Conservation (phyloP, 53 echinoderm and acorn worm species). For the Echinometra lucunter region DNA sequence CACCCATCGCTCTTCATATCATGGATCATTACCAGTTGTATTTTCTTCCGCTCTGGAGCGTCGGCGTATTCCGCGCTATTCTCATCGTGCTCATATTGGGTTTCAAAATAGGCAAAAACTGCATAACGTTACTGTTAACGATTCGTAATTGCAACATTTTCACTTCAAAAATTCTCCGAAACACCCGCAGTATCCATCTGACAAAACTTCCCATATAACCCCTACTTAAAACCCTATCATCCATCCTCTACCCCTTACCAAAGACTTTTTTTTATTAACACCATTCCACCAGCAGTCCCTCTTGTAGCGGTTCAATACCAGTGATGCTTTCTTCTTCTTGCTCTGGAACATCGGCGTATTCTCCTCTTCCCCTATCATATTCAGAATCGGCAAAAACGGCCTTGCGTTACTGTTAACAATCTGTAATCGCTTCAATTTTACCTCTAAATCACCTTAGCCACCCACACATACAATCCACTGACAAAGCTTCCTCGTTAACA, state of each 20-base stretch:
- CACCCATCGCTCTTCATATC: too few species aligned
- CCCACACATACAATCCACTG: too few species aligned
- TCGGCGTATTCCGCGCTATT: too few species aligned
- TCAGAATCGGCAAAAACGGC: too few species aligned
- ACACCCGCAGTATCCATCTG: not conserved
- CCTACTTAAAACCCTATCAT: not conserved
- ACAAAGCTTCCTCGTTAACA: too few species aligned
- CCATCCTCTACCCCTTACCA: not conserved
- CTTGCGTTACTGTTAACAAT: too few species aligned
- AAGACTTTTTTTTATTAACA: not conserved
- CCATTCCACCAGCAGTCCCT: not conserved
- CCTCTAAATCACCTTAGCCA: too few species aligned
- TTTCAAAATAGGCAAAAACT: too few species aligned
- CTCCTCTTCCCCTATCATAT: not conserved
- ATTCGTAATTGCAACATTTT: not conserved
- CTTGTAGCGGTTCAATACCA: not conserved
- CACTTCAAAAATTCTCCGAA: not conserved
- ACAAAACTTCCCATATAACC: not conserved
- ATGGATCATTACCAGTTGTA: too few species aligned
- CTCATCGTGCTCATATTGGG: too few species aligned
- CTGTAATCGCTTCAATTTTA: too few species aligned
- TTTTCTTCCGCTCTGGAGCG: too few species aligned
- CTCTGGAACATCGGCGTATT: not conserved
- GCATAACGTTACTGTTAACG: not conserved
- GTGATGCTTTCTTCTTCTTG: not conserved